These are phyloP conservation scores for Drosophila borborema DNA, from an alignment of 2,888 invertebrate species.

Conservation along the genomic window DNA sequence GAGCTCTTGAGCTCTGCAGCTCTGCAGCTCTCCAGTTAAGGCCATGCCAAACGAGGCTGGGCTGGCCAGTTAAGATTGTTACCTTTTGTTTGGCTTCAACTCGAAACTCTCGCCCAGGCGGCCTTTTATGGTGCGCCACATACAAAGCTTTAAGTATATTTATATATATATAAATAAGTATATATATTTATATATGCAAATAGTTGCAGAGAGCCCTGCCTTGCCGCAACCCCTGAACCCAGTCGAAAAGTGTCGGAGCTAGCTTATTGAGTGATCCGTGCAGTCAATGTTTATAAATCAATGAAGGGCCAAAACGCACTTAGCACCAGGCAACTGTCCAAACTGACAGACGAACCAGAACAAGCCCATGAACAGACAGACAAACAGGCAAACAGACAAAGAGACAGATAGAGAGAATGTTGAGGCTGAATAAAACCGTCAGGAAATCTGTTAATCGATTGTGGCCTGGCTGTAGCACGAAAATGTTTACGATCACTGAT, in stretches of 20 bases:
- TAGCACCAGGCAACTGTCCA: conserved; percentile 26
- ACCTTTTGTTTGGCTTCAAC: conserved; percentile 47
- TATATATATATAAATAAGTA: conserved; percentile 2
- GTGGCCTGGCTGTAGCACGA: conserved; percentile 5
- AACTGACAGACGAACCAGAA: conserved; percentile 8
- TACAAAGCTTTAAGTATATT: conserved; percentile 15
- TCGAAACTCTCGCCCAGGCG: conserved; percentile 23
- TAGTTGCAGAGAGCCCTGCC: conserved; percentile 29
- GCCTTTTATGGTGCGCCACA: conserved; percentile 61
- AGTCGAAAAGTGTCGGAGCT: conserved; percentile 31
- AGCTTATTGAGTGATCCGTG: conserved; percentile 71
- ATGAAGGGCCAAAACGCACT: conserved; percentile 30
- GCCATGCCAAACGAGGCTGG: conserved; percentile 43
- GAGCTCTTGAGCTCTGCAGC: conserved; percentile 2
- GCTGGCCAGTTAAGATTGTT: conserved; percentile 48
- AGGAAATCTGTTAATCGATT: conserved; percentile 33
- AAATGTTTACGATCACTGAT: conserved; percentile 20
- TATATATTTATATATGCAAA: conserved; percentile 57
- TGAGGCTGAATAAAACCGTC: conserved; percentile 10
- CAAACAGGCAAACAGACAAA: neutral
- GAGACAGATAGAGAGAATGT: neutral
- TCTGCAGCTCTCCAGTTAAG: conserved; percentile 42
- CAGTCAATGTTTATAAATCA: conserved; percentile 63
- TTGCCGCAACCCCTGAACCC: conserved; percentile 31
- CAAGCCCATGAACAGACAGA: neutral